Conservation (phyloP, 2,888 invertebrate species). For the Xanthia icteritia region DNA sequence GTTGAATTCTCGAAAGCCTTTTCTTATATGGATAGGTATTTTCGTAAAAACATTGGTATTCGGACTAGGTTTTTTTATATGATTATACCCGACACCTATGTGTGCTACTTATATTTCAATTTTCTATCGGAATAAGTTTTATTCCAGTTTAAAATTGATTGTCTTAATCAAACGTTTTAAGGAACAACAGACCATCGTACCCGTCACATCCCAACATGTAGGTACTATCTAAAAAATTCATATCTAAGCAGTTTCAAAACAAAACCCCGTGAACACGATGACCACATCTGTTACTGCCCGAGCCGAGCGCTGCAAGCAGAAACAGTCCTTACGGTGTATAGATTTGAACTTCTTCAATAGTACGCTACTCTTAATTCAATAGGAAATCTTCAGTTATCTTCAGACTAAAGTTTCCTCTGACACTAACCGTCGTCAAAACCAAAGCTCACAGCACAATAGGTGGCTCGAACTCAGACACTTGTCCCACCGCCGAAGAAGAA, state of each 20-base stretch:
- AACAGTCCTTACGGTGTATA: too few relatives aligned
- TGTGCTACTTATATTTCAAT: neutral
- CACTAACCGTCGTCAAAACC: conserved; percentile 41
- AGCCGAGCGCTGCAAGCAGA: too few relatives aligned
- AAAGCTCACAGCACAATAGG: conserved; percentile 29
- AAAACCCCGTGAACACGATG: too few relatives aligned
- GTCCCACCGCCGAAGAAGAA: neutral
- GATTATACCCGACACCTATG: too few relatives aligned
- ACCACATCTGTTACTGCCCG: too few relatives aligned
- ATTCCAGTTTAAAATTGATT: neutral
- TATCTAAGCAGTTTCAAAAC: too few relatives aligned
- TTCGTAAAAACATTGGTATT: conserved; percentile 1
- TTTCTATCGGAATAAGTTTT: neutral
- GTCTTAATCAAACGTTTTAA: neutral
- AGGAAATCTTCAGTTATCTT: conserved; percentile 31
- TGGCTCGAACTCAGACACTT: neutral
- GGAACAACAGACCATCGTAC: neutral
- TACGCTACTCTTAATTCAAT: conserved; percentile 6
- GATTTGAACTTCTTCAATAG: too few relatives aligned
- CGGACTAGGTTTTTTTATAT: neutral
- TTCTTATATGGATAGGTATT: neutral
- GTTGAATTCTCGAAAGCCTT: conserved; percentile 16
- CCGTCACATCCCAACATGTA: neutral
- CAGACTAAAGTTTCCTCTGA: conserved; percentile 21
- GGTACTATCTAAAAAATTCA: too few relatives aligned